Evolutionary conservation across 35 echinoderm and acorn worm species (phyloP).

Genomic region (Hemicentrotus pulcherrimus): DNA sequence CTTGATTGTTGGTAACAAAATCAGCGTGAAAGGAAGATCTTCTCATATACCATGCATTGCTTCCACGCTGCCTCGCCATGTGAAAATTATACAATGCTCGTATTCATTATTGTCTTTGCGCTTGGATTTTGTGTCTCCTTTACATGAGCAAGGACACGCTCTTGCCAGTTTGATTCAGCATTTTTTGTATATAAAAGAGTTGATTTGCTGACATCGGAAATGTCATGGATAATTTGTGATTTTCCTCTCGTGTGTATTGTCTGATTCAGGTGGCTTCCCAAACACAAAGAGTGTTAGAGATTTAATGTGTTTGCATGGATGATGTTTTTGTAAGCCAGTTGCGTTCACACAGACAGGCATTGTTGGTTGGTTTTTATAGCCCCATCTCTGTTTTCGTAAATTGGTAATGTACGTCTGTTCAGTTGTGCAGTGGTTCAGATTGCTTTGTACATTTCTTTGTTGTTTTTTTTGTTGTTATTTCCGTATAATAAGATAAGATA

Average conservation of each 20-base stretch:
- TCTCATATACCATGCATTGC: not conserved
- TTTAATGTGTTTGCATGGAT: conserved; percentile 3
- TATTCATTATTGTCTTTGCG: not conserved
- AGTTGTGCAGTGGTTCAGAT: no score
- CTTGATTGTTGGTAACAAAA: not conserved
- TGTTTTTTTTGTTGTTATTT: no score
- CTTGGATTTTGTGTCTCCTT: not conserved
- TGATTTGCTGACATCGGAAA: conserved; percentile 10
- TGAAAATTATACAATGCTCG: not conserved
- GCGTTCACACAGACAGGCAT: not conserved
- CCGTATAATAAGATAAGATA: no score
- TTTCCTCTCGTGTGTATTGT: not conserved
- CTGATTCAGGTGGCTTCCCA: not conserved
- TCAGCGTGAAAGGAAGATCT: not conserved
- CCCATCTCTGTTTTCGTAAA: no score
- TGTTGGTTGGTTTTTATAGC: no score
- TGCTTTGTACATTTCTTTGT: no score
- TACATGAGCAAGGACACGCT: not conserved
- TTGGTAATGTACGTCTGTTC: no score
- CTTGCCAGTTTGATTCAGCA: not conserved
- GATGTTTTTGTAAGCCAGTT: not conserved
- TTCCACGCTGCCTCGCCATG: not conserved
- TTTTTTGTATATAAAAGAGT: not conserved
- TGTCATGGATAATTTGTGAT: conserved; percentile 12
- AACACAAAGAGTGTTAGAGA: conserved; percentile 8